phyloP scores from a whole-genome alignment of 2,113 vertebrate species.

The Muntiacus muntjak region DNA sequence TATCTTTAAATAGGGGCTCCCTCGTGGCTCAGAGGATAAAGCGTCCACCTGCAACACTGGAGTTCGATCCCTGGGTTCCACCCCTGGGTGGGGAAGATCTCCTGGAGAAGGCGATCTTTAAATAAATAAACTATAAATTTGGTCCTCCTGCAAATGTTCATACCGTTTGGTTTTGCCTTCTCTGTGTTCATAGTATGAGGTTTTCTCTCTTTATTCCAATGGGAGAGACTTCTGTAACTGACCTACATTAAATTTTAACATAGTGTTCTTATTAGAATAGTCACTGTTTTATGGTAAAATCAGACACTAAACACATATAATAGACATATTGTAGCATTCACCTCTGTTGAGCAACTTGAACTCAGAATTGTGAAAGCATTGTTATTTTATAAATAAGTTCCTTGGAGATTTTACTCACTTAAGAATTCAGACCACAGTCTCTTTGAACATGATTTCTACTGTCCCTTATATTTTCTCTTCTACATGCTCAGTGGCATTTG shows the following conservation, averaged over 20 bases:
- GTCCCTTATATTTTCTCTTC: not conserved
- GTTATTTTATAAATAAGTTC: not conserved
- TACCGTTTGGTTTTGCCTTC: not conserved
- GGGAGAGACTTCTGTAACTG: not conserved
- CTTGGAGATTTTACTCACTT: not conserved
- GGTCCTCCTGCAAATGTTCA: constrained; percentile 11
- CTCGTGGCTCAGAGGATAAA: no score
- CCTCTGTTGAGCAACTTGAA: not conserved
- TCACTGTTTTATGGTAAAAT: constrained; percentile 24
- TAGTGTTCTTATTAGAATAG: not conserved
- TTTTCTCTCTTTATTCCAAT: not conserved
- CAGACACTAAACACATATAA: not conserved
- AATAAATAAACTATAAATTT: not conserved
- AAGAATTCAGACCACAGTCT: not conserved
- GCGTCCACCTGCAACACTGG: no score
- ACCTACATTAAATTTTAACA: not conserved
- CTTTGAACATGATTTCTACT: not conserved
- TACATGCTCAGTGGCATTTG: not conserved
- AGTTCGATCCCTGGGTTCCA: no score
- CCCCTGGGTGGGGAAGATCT: no score
- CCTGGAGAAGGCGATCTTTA: not conserved
- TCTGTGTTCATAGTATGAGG: not conserved
- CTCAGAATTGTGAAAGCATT: not conserved
- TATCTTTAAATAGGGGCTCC: not conserved
- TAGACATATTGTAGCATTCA: not conserved